Percentiles rank a stretch among this genome's conserved stretches.
Evolutionary conservation across 2,113 vertebrate genomes (phyloP).

Genomic region (Callopanchax toddi): DNA sequence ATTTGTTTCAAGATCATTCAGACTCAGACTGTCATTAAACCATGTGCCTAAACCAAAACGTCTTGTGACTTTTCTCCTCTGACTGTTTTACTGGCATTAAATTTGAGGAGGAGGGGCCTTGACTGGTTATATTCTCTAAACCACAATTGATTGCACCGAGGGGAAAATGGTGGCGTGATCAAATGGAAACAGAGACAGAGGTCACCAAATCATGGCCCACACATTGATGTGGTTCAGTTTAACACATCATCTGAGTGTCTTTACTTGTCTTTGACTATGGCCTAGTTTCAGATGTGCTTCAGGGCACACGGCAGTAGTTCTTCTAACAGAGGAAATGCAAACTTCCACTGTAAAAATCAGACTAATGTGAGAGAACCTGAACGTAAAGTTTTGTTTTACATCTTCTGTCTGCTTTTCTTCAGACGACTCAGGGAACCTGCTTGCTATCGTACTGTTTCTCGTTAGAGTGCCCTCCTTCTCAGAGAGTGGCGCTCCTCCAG

Average conservation of each 20-base stretch:
- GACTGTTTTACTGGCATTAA: background rate
- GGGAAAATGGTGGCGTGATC: too few species aligned
- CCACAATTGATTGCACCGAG: background rate
- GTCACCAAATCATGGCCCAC: background rate
- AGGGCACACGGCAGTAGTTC: background rate
- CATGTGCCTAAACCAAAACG: background rate
- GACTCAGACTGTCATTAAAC: too few species aligned
- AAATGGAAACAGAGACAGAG: background rate
- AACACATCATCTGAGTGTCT: background rate
- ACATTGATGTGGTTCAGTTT: background rate
- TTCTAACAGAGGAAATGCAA: too few species aligned
- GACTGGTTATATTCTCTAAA: background rate
- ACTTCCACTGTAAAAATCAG: background rate
- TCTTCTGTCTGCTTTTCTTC: background rate
- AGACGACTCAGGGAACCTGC: constrained; percentile 90
- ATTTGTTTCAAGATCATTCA: background rate
- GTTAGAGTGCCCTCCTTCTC: constrained; percentile 74
- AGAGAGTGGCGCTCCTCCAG: constrained; percentile 74
- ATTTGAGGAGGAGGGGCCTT: background rate
- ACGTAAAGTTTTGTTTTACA: accelerated
- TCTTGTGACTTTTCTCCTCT: constrained; percentile 4
- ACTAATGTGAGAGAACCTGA: too few species aligned
- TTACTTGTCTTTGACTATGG: background rate
- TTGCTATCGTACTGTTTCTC: constrained; percentile 89
- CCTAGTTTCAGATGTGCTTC: background rate